Conservation (phyloP, 2,797 vertebrate genomes). For the Cryptoblepharus egeriae region DNA sequence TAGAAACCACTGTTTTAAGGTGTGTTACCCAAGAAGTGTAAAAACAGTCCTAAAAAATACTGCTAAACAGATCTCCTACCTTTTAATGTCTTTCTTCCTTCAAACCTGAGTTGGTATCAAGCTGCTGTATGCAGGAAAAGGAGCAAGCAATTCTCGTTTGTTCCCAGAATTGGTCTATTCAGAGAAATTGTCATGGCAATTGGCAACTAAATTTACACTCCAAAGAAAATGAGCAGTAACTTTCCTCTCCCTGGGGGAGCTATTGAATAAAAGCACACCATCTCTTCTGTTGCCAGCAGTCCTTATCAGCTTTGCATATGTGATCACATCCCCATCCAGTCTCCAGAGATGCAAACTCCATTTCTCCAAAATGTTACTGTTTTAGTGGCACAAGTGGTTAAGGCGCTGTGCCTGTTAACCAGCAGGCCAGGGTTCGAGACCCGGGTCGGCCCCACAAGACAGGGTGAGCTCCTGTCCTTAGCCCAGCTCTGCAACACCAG, state of each 20-base stretch:
- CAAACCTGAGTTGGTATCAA: neutral
- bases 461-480: too few species aligned
- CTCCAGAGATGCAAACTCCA: accelerated
- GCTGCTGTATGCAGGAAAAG: neutral
- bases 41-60: accelerated
- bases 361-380: accelerated
- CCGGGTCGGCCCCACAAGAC: too few species aligned
- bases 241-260: neutral
- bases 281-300: neutral
- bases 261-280: neutral
- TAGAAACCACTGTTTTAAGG: too few species aligned
- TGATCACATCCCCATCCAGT: neutral
- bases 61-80: constrained; percentile 24
- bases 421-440: too few species aligned
- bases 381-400: too few species aligned
- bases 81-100: constrained; percentile 8
- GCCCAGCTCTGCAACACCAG: too few species aligned
- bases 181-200: constrained; percentile 56
- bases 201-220: constrained; percentile 46
- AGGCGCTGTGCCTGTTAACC: too few species aligned
- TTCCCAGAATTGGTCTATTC: constrained; percentile 24
- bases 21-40: neutral
- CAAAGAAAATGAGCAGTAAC: constrained; percentile 11
- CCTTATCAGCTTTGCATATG: neutral
- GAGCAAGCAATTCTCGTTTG: neutral